Conservation (phyloP, 1,140 invertebrate species). For the Physella acuta region DNA sequence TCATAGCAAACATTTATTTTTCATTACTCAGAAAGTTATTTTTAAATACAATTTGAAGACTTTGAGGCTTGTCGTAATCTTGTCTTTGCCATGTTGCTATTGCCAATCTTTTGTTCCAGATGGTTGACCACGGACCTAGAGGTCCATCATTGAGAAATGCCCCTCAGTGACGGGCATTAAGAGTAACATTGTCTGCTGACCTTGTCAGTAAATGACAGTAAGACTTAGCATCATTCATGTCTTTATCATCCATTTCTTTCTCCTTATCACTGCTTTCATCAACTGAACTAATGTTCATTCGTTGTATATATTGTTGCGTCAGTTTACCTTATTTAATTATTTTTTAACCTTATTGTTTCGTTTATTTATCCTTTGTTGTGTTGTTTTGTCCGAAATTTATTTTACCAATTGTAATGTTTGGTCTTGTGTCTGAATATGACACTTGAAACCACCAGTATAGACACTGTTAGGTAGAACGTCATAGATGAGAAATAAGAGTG, state of each 20-base stretch:
- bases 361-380: no score
- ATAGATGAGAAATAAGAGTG: constrained; percentile 17
- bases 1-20: no score
- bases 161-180: constrained; percentile 15
- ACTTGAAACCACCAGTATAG: no score
- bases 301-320: no score
- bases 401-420: no score
- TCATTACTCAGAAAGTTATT: no score
- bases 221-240: constrained; percentile 16
- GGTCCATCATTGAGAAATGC: constrained; percentile 18
- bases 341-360: no score
- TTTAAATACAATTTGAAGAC: no score
- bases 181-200: constrained; percentile 25
- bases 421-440: no score
- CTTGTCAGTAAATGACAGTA: constrained; percentile 27
- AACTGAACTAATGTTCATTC: no score
- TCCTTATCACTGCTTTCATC: not conserved
- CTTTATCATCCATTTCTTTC: not conserved
- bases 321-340: no score
- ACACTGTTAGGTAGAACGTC: not conserved
- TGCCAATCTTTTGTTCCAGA: constrained; percentile 25
- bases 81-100: constrained; percentile 27
- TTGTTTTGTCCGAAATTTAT: no score
- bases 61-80: constrained; percentile 1
- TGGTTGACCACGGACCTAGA: constrained; percentile 21